Percentiles rank a stretch among this genome's conserved stretches.
Conservation (phyloP, 2,797 vertebrate species). For the Gobionotothen gibberifrons region DNA sequence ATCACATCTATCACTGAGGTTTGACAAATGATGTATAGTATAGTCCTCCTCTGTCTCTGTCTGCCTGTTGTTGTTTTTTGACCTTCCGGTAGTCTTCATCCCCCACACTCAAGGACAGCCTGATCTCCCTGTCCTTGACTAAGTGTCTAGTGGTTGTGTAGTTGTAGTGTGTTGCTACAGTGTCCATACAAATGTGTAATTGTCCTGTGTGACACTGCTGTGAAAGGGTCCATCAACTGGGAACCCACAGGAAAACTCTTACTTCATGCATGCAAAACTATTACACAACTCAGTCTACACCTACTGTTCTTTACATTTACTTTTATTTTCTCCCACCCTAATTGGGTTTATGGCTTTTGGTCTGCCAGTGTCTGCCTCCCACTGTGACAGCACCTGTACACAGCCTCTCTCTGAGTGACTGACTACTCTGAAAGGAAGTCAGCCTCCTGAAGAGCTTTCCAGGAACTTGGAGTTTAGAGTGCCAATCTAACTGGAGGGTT, state of each 20-base stretch:
- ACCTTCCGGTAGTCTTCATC: constrained; percentile 16
- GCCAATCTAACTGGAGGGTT: constrained; percentile 13
- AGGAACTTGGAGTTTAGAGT: constrained; percentile 7
- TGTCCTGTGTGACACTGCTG: constrained; percentile 5
- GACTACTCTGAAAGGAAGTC: constrained; percentile 49
- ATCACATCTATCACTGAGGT: constrained; percentile 35
- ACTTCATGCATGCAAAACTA: background rate
- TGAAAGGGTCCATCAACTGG: background rate
- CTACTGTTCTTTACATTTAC: constrained; percentile 13
- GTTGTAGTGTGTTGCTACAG: constrained; percentile 1
- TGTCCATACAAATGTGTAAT: background rate
- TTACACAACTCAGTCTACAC: background rate
- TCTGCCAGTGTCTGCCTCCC: constrained; percentile 32
- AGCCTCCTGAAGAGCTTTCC: constrained; percentile 15
- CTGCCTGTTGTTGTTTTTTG: constrained; percentile 18
- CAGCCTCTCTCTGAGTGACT: constrained; percentile 39
- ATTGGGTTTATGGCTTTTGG: constrained; percentile 43
- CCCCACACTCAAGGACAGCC: background rate
- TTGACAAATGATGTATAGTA: constrained; percentile 9
- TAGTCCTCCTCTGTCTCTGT: constrained; percentile 11
- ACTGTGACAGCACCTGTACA: constrained; percentile 64
- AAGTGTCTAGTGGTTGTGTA: constrained; percentile 4
- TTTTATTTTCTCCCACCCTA: constrained; percentile 19
- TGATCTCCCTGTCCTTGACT: constrained; percentile 9
- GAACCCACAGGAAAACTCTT: background rate